Base-by-base conservation (phyloP, 2,888 invertebrate species). In the Mechanitis mazaeus region DNA sequence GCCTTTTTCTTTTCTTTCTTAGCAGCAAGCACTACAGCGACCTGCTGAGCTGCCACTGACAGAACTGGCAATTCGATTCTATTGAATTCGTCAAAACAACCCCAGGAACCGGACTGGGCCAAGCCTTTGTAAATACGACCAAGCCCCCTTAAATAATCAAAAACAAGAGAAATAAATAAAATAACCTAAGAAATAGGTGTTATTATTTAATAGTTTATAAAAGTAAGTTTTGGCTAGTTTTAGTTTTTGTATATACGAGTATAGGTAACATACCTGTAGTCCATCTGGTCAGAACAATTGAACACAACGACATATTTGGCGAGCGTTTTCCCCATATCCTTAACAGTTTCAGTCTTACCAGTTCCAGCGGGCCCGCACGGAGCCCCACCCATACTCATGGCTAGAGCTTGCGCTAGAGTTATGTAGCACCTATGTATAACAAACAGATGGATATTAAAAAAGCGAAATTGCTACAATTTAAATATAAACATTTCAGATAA, bases 221-320 rank as follows among this genome's bases (percentile, higher is more conserved):
- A 35, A 35, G 35, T 6, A 35, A 35, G 6, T 35, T 35, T 35
- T 35, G 35, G 20, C 20, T 20, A 0, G 20, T 20, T 20, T 20
- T 20, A 20, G 20, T 20, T 20, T 20, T 20, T 35, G 35, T 6
- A 35, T 56, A 9, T 45, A 33, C 33, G 20, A 20, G 20, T 20
- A 20, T 20, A 20, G 20, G 20, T 33, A n/a, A 45, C 2, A 31
- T 72, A 92, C 93, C 93, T 91, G 86, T 97, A 98, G 87, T 98
- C 98, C 98, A 98, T 98, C 91, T 98, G 98, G 91, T 98, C 98
- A 1, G 98, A 98, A 81, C 98, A 98, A 87, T 98, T 98, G 91
- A 98, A 98, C 50, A 98, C 97, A 11, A 96, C 96, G 28, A 98
- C 98, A 82, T 98, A 98, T 88, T 98, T 98, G 47, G 97, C 98